Conservation (phyloP, 2,113 vertebrate species). For the Elgaria multicarinata region DNA sequence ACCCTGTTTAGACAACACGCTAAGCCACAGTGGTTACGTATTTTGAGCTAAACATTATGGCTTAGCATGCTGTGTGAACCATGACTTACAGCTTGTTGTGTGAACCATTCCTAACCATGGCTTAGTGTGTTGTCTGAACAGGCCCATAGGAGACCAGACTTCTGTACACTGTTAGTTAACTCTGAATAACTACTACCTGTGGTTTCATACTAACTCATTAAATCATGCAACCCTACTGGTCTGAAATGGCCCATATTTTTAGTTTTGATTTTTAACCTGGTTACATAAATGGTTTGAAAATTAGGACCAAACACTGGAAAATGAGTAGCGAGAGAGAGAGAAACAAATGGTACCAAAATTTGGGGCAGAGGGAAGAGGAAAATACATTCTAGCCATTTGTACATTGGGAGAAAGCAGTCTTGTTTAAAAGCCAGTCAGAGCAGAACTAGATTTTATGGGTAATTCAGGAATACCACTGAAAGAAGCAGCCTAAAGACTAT, state of each 20-base stretch:
- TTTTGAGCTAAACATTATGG: too few relatives aligned
- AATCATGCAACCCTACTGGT: not conserved
- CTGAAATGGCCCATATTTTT: not conserved
- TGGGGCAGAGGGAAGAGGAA: too few relatives aligned
- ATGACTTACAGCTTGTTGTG: too few relatives aligned
- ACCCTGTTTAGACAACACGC: too few relatives aligned
- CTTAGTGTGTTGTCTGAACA: too few relatives aligned
- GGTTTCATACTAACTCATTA: not conserved
- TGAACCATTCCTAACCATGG: too few relatives aligned
- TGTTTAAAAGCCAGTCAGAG: not conserved
- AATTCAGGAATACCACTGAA: not conserved
- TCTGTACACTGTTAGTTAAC: not conserved
- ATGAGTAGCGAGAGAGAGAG: not conserved
- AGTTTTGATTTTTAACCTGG: not conserved
- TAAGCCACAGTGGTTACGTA: too few relatives aligned
- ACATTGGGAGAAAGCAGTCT: not conserved
- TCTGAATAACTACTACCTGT: not conserved
- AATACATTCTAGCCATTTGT: not conserved
- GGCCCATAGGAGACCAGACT: not conserved
- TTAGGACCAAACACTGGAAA: not conserved
- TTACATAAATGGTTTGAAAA: not conserved
- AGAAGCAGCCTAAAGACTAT: not conserved
- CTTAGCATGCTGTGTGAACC: too few relatives aligned
- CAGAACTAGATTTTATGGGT: not conserved
- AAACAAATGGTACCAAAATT: not conserved